Evolutionary conservation across 2,113 vertebrate species (phyloP), one percentile per base, ranked within the genome.

Genomic region (Onychorhynchus coronatus): DNA sequence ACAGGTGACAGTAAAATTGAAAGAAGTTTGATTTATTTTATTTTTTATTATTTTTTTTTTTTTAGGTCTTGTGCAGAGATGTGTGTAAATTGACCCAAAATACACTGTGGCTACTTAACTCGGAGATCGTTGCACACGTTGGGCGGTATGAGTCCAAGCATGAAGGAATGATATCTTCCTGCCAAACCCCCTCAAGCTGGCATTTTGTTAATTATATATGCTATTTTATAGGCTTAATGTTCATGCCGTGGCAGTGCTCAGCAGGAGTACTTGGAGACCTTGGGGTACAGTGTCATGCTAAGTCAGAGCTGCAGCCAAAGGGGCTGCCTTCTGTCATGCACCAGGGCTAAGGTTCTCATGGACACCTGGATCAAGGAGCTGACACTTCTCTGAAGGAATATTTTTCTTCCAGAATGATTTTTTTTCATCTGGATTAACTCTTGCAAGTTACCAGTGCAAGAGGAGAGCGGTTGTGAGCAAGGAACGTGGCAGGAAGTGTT

Each of bases 101-200:
- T 71, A 55, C 28, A 61, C 24, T 12, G 23, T 4, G 3, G 50
- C 63, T 47, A 41, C 81, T 94, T 81, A 44, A 30, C 37, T 44
- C 28, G 44, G 86, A 87, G 65, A 59, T 95, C 47, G 10, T 18
- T 79, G 63, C 71, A 70, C 47, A 63, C 0, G 41, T 71, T 78
- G 88, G 79, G 79, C 7, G 18, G 24, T 2, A 53, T 7, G 88
- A 96, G 41, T 18, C 63, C 75, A 52, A 58, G 93, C 88, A 68
- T 77, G 73, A 94, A 93, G 72, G 93, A 94, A 96, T 93, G 82
- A 77, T n/a, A 17, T 14, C 61, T 75, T 78, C 72, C 65, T 96
- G 95, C 90, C 88, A 74, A 80, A 91, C 68, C 49, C 58, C 63
- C 92, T 87, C 35, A 27, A 94, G 30, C 68, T 92, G 75, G 74